Conservation (phyloP, 2,113 vertebrate genomes). For the Kryptolebias marmoratus region DNA sequence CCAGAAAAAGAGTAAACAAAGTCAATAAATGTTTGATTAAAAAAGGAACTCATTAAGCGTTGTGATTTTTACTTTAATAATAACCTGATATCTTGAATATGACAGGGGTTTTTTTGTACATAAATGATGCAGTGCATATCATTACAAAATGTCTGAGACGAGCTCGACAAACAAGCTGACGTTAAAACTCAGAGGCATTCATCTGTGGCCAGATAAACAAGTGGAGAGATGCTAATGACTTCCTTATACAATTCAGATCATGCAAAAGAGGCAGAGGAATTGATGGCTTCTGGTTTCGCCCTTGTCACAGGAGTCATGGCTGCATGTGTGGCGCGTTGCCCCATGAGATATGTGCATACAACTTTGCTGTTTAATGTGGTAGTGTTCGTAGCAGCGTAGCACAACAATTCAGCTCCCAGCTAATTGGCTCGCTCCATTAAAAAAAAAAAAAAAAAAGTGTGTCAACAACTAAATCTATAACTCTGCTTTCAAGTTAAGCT, state of each 20-base stretch:
- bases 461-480: conserved; percentile 84
- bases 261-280: conserved; percentile 59
- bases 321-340: conserved; percentile 54
- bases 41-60: neutral
- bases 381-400: conserved; percentile 80
- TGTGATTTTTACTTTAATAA: neutral
- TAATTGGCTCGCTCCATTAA: conserved; percentile 83
- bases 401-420: conserved; percentile 78
- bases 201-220: conserved; percentile 63
- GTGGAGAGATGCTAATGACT: conserved; percentile 67
- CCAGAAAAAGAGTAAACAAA: neutral
- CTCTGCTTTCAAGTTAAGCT: conserved; percentile 75
- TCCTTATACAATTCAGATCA: conserved; percentile 57
- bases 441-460: conserved; percentile 74
- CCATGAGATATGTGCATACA: conserved; percentile 52
- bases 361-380: conserved; percentile 60
- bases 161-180: conserved; percentile 27
- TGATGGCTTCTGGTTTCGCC: conserved; percentile 57
- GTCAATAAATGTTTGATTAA: neutral
- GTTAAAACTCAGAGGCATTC: conserved; percentile 39
- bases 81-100: neutral
- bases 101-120: conserved; percentile 6
- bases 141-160: conserved; percentile 30
- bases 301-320: conserved; percentile 51
- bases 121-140: conserved; percentile 38